A percentile compares a stretch with the other conserved stretches of the same genome.
Evolutionary conservation across 2,113 vertebrate species (phyloP).

Genomic region (Shinisaurus crocodilurus): DNA sequence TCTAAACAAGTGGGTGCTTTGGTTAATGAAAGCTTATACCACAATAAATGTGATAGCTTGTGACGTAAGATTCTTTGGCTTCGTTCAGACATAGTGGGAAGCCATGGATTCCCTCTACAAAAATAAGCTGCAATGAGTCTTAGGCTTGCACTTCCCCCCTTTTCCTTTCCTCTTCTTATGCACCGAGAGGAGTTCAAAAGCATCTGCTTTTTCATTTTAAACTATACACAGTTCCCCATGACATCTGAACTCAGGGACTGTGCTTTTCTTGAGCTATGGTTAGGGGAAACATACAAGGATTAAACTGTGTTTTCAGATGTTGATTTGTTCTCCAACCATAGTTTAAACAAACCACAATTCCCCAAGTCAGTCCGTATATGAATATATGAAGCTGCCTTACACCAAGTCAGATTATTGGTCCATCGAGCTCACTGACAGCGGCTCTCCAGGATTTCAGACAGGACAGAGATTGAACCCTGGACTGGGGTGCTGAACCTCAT

Average conservation of each 20-base stretch:
- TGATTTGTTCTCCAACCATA: neutral
- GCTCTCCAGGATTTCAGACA: too few species aligned
- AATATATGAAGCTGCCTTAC: too few species aligned
- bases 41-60: neutral
- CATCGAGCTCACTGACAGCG: too few species aligned
- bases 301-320: neutral
- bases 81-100: too few species aligned
- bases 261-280: neutral
- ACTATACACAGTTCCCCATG: neutral
- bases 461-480: too few species aligned
- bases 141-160: too few species aligned
- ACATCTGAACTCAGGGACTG: neutral
- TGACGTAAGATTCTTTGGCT: too few species aligned
- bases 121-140: neutral
- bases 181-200: neutral
- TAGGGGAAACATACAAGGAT: neutral
- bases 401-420: too few species aligned
- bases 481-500: too few species aligned
- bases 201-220: neutral
- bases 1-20: neutral
- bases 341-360: too few species aligned
- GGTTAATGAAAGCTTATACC: neutral
- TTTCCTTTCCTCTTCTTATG: too few species aligned
- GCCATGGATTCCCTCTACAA: neutral
- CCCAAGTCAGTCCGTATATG: too few species aligned